Evolutionary conservation across 2,888 invertebrate genomes (phyloP).

Genomic region (Maniola hyperantus): DNA sequence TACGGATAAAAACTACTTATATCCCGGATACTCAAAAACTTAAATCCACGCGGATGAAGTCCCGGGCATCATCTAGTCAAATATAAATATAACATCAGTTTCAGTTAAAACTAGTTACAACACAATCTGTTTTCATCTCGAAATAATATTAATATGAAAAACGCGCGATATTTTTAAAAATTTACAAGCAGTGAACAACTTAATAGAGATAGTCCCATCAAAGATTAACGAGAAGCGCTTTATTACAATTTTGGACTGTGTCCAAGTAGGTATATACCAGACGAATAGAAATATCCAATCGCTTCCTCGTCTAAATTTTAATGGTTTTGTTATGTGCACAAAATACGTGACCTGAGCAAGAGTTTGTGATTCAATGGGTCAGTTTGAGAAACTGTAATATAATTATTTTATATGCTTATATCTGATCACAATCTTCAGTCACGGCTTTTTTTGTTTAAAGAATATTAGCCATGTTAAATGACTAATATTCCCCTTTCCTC

Average conservation of each 20-base stretch:
- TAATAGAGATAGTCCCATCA: conserved; percentile 62
- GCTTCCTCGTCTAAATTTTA: neutral
- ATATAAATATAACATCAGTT: conserved; percentile 8
- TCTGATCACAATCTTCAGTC: too few relatives aligned
- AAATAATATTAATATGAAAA: conserved; percentile 29
- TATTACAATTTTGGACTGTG: conserved; percentile 75
- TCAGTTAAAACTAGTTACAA: conserved; percentile 19
- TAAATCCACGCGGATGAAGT: neutral
- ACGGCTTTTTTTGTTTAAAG: too few relatives aligned
- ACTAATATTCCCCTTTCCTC: too few relatives aligned
- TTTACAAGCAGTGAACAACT: conserved; percentile 49
- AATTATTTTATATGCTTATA: too few relatives aligned
- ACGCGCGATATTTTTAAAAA: conserved; percentile 42
- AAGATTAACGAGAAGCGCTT: conserved; percentile 73
- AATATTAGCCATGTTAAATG: too few relatives aligned
- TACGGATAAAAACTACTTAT: too few relatives aligned
- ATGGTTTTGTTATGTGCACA: neutral
- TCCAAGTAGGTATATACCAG: conserved; percentile 54
- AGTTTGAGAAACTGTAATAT: too few relatives aligned
- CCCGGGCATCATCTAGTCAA: neutral
- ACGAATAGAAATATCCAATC: conserved; percentile 12
- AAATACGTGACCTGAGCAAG: too few relatives aligned
- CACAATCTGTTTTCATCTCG: conserved; percentile 21
- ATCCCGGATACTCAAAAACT: too few relatives aligned
- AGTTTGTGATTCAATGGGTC: too few relatives aligned